These are phyloP conservation scores for Hyla sarda DNA, from an alignment of 2,113 vertebrate species.

Conservation along the genomic window DNA sequence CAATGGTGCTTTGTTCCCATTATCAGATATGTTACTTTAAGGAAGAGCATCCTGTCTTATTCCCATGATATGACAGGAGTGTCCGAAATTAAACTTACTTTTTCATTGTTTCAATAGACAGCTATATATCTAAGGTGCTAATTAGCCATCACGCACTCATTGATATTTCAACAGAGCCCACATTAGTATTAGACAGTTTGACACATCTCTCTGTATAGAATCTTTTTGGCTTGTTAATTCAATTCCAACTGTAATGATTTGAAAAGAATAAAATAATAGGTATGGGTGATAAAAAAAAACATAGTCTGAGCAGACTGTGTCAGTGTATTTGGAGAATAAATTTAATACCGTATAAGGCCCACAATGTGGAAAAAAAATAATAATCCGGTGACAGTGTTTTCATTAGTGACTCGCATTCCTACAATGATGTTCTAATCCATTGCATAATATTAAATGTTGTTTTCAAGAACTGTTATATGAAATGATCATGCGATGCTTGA, in stretches of 20 bases:
- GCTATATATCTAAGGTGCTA: background rate
- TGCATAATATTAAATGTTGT: conserved; percentile 55
- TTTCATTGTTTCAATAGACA: conserved; percentile 18
- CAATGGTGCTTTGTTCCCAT: conserved; percentile 21
- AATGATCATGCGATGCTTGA: conserved; percentile 10
- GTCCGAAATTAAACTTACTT: conserved; percentile 38
- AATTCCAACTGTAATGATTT: background rate
- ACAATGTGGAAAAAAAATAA: background rate
- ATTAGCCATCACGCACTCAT: background rate
- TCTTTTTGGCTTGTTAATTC: conserved; percentile 44
- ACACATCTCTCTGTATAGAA: conserved; percentile 11
- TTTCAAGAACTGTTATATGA: conserved; percentile 46
- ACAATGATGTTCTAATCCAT: conserved; percentile 36
- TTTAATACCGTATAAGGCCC: background rate
- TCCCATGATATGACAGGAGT: background rate
- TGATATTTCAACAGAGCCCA: conserved; percentile 26
- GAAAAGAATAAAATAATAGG: conserved; percentile 33
- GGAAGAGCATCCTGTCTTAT: conserved; percentile 17
- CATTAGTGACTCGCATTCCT: conserved; percentile 42
- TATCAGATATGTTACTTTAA: background rate
- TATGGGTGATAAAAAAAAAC: conserved; percentile 20
- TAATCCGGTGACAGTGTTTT: conserved; percentile 41
- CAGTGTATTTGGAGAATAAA: background rate
- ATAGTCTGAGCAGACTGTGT: background rate
- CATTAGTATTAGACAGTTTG: conserved; percentile 38